Percentiles rank a stretch among this genome's conserved stretches.
Evolutionary conservation across 2,797 vertebrate species (phyloP).

Genomic region (Pangasius djambal): DNA sequence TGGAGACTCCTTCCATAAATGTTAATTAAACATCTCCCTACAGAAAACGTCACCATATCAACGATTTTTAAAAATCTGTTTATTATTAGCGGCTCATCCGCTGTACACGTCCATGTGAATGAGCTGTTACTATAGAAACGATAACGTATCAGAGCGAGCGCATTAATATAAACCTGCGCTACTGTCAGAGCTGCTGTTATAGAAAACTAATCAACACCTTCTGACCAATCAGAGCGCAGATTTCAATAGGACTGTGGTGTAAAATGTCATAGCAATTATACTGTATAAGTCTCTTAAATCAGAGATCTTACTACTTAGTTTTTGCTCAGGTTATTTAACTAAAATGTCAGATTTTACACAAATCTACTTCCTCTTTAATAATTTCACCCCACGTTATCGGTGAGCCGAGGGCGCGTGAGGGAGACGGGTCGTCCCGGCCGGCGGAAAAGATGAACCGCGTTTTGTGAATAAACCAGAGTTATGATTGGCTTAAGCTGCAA

Average conservation of each 20-base stretch:
- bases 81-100: neutral
- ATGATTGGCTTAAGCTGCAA: conserved; percentile 63
- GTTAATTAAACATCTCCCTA: neutral
- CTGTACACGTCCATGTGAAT: neutral
- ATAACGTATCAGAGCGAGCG: neutral
- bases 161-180: neutral
- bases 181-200: neutral
- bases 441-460: conserved; percentile 7
- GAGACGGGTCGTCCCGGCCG: neutral
- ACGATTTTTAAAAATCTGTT: neutral
- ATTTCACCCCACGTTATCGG: neutral
- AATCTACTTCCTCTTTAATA: neutral
- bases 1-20: neutral
- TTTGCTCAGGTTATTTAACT: neutral
- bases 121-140: neutral
- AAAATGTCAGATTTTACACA: neutral
- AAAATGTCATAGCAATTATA: neutral
- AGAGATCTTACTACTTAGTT: neutral
- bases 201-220: neutral
- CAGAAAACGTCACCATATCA: neutral
- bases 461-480: conserved; percentile 59
- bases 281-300: neutral
- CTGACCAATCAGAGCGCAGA: neutral
- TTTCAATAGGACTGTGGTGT: neutral
- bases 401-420: neutral